Evolutionary conservation across 1,140 invertebrate species (phyloP).

Genomic region (Neocloeon triangulifer): DNA sequence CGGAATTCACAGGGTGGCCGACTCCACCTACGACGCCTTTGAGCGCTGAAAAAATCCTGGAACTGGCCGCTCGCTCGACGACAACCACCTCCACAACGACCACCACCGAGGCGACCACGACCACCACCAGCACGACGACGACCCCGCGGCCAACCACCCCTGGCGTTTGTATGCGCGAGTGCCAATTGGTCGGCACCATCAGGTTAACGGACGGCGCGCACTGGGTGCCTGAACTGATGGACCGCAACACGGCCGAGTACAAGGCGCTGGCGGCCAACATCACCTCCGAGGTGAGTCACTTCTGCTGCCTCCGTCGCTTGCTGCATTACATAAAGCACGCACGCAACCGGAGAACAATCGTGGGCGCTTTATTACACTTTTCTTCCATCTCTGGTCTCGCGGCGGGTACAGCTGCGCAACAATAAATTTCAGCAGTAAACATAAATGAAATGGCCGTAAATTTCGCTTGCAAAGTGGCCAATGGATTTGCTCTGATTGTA

Average conservation of each 20-base stretch:
- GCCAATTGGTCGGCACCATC: slow-evolving; percentile 62
- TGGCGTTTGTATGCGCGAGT: slow-evolving; percentile 51
- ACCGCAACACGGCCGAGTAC: slow-evolving; percentile 69
- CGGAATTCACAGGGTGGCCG: slow-evolving; percentile 74
- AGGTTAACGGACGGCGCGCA: slow-evolving; percentile 53
- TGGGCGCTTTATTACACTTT: too few species aligned
- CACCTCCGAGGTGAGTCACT: slow-evolving; percentile 42
- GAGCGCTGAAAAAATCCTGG: slow-evolving; percentile 54
- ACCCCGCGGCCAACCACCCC: slow-evolving; percentile 51
- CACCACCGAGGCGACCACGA: slow-evolving; percentile 17
- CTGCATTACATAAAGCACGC: too few species aligned
- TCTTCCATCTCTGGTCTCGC: too few species aligned
- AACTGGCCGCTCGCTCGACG: slow-evolving; percentile 31
- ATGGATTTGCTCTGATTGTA: too few species aligned
- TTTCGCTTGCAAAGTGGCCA: too few species aligned
- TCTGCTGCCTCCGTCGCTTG: too few species aligned
- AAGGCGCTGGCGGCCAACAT: slow-evolving; percentile 36
- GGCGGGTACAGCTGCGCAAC: too few species aligned
- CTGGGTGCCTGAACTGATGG: slow-evolving; percentile 65
- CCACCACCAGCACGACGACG: slow-evolving; percentile 52
- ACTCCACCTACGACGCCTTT: slow-evolving; percentile 62
- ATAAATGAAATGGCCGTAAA: too few species aligned
- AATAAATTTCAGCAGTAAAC: too few species aligned
- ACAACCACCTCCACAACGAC: slow-evolving; percentile 29
- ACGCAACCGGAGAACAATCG: too few species aligned